Percentiles rank a stretch among this genome's conserved stretches.
phyloP scores from a whole-genome alignment of 64 coral and sea anemone species.

The Exaiptasia diaphana region DNA sequence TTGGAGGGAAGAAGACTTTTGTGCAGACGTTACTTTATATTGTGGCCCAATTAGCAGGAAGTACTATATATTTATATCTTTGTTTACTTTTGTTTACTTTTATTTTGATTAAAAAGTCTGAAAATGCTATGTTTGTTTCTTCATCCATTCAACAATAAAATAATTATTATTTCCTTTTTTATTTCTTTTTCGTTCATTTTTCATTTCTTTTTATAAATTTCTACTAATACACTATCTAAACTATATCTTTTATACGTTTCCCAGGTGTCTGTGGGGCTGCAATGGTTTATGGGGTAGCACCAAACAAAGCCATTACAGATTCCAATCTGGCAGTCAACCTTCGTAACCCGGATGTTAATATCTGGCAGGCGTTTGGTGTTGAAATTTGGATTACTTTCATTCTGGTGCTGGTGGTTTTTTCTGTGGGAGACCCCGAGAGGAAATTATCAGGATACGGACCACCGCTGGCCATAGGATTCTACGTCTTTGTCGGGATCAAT shows the following conservation, averaged over 20 bases:
- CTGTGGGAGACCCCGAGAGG: neutral
- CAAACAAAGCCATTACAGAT: neutral
- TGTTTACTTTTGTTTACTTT: too few species aligned
- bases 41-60: neutral
- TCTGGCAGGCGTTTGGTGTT: neutral
- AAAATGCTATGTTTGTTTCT: too few species aligned
- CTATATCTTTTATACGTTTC: too few species aligned
- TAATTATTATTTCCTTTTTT: too few species aligned
- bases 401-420: neutral
- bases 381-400: neutral
- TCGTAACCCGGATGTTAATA: neutral
- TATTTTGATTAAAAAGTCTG: too few species aligned
- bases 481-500: neutral
- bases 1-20: neutral
- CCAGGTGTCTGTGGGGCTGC: neutral
- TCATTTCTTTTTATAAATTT: too few species aligned
- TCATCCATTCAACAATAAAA: too few species aligned
- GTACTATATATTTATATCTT: neutral
- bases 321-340: neutral
- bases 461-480: neutral
- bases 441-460: neutral
- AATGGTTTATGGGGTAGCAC: neutral
- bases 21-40: neutral
- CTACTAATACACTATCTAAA: too few species aligned
- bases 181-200: too few species aligned